Conservation (phyloP, 2,888 invertebrate species). For the Agriotes lineatus region DNA sequence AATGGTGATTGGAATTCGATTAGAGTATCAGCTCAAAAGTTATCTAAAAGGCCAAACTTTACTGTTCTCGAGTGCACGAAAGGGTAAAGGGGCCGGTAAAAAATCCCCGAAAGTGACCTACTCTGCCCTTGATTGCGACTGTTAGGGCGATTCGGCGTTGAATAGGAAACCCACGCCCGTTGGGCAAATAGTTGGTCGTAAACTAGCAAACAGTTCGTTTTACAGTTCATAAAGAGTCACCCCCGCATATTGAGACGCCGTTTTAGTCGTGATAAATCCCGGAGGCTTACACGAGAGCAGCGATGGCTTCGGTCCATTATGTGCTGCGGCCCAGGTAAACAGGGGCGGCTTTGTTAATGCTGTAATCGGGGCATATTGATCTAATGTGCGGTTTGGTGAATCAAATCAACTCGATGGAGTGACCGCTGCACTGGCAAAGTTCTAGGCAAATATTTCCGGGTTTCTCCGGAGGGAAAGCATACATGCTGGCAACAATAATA, state of each 20-base stretch:
- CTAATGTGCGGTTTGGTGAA: constrained; percentile 18
- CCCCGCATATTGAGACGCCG: background rate
- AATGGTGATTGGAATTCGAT: too few relatives aligned
- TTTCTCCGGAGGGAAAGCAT: too few relatives aligned
- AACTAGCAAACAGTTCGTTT: background rate
- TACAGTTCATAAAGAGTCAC: constrained; percentile 6
- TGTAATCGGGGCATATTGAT: constrained; percentile 32
- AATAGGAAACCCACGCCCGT: background rate
- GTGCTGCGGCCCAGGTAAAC: constrained; percentile 10
- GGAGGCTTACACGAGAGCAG: background rate
- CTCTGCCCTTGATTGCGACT: too few relatives aligned
- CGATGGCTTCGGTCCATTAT: constrained; percentile 12
- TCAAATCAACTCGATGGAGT: constrained; percentile 10
- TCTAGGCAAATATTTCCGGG: too few relatives aligned
- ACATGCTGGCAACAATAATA: too few relatives aligned
- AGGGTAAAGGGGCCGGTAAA: too few relatives aligned
- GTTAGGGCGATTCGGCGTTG: background rate
- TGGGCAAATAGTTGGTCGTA: background rate
- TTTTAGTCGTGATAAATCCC: background rate
- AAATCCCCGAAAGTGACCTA: too few relatives aligned
- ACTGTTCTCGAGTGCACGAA: too few relatives aligned
- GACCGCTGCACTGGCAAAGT: constrained; percentile 7
- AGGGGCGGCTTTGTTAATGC: constrained; percentile 6
- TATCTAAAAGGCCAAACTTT: too few relatives aligned
- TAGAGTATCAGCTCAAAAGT: too few relatives aligned